Evolutionary conservation across 2,797 vertebrate species (phyloP), one percentile per base, ranked within the genome.

Genomic region (Micromesistius poutassou): DNA sequence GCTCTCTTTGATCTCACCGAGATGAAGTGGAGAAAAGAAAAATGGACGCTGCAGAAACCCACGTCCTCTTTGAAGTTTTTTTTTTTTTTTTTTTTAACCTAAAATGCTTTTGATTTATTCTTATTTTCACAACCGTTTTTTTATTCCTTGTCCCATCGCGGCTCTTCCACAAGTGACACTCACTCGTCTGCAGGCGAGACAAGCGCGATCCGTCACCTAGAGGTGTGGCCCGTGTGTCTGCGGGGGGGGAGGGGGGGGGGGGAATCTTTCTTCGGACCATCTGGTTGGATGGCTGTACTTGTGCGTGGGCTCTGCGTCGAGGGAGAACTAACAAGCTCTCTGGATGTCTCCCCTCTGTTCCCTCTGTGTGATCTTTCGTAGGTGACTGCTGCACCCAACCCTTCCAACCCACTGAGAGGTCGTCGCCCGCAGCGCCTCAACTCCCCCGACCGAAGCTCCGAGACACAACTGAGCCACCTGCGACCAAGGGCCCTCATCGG

Each of bases 61-160:
- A 10, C 62, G 25, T 8, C 62, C 25, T 68, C 62, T 68, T 68
- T 68, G 62, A 68, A 68, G 62, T 68, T 42, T 9, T 40, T 40
- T 40, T 9, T n/a, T 62, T 62, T 9, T 28, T 28, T 13, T n/a
- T 62, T 62, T 9, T 28, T 28, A 4, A 68, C 62, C 62, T 12
- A 68, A 68, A 68, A 68, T 9, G 62, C n/a, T 68, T 68, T 68
- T 28, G 62, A 68, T 68, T 68, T 68, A 68, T 68, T 68, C 62
- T 13, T 28, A 68, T 68, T 68, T 68, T 28, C 12, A 28, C 9
- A 25, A 13, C n/a, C 62, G n/a, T 25, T 62, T 22, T 22, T 38
- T 8, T 38, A 22, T 6, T 7, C n/a, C 55, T 22, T 8, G 55
- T 28, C 55, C 55, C 55, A 50, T 19, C 1, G 22, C 46, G 5